Base-by-base conservation (phyloP, 1,140 invertebrate genomes). In the Globodera rostochiensis region DNA sequence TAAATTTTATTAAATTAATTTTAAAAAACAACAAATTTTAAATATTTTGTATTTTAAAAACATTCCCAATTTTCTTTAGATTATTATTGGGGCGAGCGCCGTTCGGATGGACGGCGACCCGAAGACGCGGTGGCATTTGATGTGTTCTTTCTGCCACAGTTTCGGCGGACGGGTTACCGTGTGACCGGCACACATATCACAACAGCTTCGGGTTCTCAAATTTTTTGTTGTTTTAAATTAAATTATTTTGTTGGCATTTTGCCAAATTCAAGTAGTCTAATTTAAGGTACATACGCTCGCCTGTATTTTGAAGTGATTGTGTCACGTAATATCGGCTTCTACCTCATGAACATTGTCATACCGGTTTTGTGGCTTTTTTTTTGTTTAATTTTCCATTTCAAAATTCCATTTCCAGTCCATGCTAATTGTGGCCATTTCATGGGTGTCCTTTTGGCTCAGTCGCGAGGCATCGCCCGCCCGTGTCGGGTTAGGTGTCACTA, bases 271-370 rank as follows among this genome's bases (percentile, higher is more conserved):
- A 21, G 60, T 73, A 19, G 50, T n/a, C 36, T 36, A 36, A 36
- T 77, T 86, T 79, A 66, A 90, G 88, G 88, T 53, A 81, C 75
- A 71, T 89, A 89, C 78, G 88, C 85, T n/a, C 87, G 88, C 9
- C 83, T 89, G 6, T 87, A 88, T 57, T 82, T 89, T 73, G 84
- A 97, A 92, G 96, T 98, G 91, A 95, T 97, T 91, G 96, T 98
- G 92, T 95, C 96, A 82, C 94, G 96, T 84, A 97, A 95, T 88
- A 96, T 98, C 94, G 96, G 96, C 88, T 98, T 98, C 93, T 98
- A 98, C 92, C 92, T 98, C 88, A 98, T 98, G 92, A 97, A 98
- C 92, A 98, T 98, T 91, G 98, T 98, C 93, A 97, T 98, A 92
- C 96, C 96, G 21, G 77, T 78, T 25, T 25, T 25, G 25, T 11